Evolutionary conservation across 2,888 invertebrate species (phyloP).

Genomic region (Eueremaeus valkanovi): DNA sequence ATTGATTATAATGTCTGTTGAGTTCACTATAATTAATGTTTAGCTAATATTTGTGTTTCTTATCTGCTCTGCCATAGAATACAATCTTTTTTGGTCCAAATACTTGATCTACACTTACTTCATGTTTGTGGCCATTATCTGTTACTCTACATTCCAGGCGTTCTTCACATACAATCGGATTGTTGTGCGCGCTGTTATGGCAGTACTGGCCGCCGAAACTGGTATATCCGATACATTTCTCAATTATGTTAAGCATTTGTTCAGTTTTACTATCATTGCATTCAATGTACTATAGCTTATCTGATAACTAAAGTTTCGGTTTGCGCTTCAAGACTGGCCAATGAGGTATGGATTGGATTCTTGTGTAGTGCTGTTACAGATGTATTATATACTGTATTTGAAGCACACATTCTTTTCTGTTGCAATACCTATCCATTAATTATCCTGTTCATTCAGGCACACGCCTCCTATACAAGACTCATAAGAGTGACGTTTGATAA

Average conservation of each 20-base stretch:
- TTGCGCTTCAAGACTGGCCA: conserved; percentile 36
- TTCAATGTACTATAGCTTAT: too few species aligned
- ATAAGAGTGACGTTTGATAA: conserved; percentile 41
- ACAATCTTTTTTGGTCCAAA: conserved; percentile 40
- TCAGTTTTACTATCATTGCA: too few species aligned
- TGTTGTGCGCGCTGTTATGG: too few species aligned
- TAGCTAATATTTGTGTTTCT: conserved; percentile 11
- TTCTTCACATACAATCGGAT: conserved; percentile 40
- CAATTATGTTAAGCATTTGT: too few species aligned
- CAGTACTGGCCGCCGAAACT: too few species aligned
- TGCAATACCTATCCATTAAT: background rate
- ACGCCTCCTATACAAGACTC: conserved; percentile 36
- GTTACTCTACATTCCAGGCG: conserved; percentile 39
- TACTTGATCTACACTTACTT: conserved; percentile 41
- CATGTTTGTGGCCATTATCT: conserved; percentile 39
- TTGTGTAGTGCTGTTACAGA: too few species aligned
- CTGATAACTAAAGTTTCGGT: conserved; percentile 37
- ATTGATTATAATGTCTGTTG: too few species aligned
- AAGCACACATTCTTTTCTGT: background rate
- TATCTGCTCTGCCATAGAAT: conserved; percentile 34
- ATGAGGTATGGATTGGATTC: conserved; percentile 37
- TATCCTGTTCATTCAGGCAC: conserved; percentile 31
- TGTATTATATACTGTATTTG: too few species aligned
- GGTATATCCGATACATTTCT: too few species aligned
- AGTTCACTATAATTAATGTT: too few species aligned